Percentiles rank a stretch among this genome's conserved stretches.
These are phyloP conservation scores for Halcyon badia DNA, from an alignment of 2,797 vertebrate genomes.

Conservation along the genomic window DNA sequence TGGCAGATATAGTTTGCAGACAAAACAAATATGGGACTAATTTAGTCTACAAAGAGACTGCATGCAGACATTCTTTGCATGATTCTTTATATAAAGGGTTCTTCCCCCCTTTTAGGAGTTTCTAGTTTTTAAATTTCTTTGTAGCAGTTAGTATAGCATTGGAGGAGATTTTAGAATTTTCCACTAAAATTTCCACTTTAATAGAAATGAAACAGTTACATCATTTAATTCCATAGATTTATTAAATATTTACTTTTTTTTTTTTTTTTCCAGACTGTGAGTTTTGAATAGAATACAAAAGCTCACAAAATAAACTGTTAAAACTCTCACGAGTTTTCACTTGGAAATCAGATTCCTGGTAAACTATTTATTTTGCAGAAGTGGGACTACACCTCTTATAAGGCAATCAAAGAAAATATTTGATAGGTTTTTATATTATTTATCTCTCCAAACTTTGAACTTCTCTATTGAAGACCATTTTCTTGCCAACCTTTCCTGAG, in stretches of 20 bases:
- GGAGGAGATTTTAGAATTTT: background rate
- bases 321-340: background rate
- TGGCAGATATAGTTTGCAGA: background rate
- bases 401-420: background rate
- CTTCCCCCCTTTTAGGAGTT: background rate
- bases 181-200: background rate
- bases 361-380: background rate
- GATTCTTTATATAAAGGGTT: background rate
- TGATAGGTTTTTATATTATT: background rate
- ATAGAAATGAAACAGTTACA: background rate
- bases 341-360: background rate
- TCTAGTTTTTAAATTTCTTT: slow-evolving; percentile 4
- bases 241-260: background rate
- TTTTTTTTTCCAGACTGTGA: background rate
- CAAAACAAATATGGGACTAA: background rate
- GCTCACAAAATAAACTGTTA: background rate
- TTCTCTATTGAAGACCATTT: background rate
- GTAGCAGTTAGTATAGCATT: background rate
- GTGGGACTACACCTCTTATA: background rate
- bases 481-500: background rate
- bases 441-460: background rate
- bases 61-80: background rate
- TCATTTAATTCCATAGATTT: background rate
- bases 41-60: background rate
- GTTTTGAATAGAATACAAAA: background rate